Base-by-base conservation (phyloP, 2,113 vertebrate species). In the Aphelocoma coerulescens region DNA sequence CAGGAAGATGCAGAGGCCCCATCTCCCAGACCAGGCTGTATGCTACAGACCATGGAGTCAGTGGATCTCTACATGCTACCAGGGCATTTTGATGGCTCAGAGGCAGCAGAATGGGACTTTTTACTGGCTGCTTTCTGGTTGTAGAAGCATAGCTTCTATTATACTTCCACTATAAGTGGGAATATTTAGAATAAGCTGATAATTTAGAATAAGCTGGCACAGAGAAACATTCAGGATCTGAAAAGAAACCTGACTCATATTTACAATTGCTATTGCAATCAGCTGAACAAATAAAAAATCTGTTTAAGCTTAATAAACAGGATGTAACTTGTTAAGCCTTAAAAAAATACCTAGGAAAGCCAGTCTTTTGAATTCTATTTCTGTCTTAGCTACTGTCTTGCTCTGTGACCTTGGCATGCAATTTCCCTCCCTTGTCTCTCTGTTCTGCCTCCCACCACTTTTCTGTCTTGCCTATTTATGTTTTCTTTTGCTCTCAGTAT, bases 321-420 rank as follows among this genome's bases (percentile, higher is more conserved):
- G 89, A 95, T 83, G 68, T 83, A 89, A 85, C 41, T 91, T 88
- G 67, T 76, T 85, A 91, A 89, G 54, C 18, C 30, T 88, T 62
- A 35, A 69, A 88, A 92, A 93, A 93, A 48, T 28, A 75, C 51
- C 55, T 62, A 82, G 82, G 55, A 71, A 85, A 95, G 14, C 21
- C 33, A 58, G 67, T 39, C 55, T 35, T 91, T 94, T 85, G 23
- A 91, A 73, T 90, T 90, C 71, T 93, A 91, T 93, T 97, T 88
- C 55, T 94, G 63, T 55, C 81, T 93, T 87, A 88, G 82, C 95
- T 96, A 88, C 93, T 88, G 91, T 95, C 75, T 94, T 94, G 71
- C 39, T 85, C 54, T 85, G 82, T 90, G 82, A 97, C 95, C 93
- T 94, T 91, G 92, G 59, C 81, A 89, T 82, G 41, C 48, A 89